A percentile compares a stretch with the other conserved stretches of the same genome.
Evolutionary conservation across 2,797 vertebrate genomes (phyloP).

Genomic region (Echiichthys vipera): DNA sequence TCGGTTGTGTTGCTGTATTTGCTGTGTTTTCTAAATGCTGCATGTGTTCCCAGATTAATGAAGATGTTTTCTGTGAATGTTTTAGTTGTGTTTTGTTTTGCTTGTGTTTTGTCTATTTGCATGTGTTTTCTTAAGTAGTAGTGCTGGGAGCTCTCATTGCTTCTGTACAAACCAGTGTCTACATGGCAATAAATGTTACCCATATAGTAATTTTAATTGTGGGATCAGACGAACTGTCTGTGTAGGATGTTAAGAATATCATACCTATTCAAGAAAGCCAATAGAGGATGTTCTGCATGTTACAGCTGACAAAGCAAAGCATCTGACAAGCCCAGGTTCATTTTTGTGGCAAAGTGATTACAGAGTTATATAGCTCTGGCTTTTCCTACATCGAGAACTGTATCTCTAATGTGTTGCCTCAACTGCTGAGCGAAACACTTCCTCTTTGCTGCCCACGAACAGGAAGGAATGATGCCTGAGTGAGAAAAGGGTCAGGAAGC

Average conservation of each 20-base stretch:
- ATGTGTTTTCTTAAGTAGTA: too few relatives aligned
- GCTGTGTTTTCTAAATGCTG: too few relatives aligned
- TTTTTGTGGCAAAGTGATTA: constrained; percentile 10
- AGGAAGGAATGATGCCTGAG: constrained; percentile 67
- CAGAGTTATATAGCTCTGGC: neutral
- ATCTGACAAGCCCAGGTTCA: constrained; percentile 22
- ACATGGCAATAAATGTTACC: constrained; percentile 11
- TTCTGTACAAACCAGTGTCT: constrained; percentile 31
- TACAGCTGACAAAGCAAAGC: constrained; percentile 26
- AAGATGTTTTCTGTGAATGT: too few relatives aligned
- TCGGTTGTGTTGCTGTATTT: too few relatives aligned
- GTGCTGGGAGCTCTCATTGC: too few relatives aligned
- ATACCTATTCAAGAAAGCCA: constrained; percentile 13
- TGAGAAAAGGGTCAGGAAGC: constrained; percentile 77
- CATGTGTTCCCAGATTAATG: too few relatives aligned
- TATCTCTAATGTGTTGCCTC: constrained; percentile 10
- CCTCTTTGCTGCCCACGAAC: constrained; percentile 51
- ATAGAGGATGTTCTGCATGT: constrained; percentile 4
- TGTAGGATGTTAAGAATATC: constrained; percentile 26
- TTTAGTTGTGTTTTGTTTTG: too few relatives aligned
- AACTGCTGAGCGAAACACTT: constrained; percentile 44
- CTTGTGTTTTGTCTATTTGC: too few relatives aligned
- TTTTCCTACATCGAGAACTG: neutral
- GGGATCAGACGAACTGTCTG: constrained; percentile 14
- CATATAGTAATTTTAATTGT: constrained; percentile 9